Evolutionary conservation across 1,140 invertebrate genomes (phyloP).

Genomic region (Cylas formicarius): DNA sequence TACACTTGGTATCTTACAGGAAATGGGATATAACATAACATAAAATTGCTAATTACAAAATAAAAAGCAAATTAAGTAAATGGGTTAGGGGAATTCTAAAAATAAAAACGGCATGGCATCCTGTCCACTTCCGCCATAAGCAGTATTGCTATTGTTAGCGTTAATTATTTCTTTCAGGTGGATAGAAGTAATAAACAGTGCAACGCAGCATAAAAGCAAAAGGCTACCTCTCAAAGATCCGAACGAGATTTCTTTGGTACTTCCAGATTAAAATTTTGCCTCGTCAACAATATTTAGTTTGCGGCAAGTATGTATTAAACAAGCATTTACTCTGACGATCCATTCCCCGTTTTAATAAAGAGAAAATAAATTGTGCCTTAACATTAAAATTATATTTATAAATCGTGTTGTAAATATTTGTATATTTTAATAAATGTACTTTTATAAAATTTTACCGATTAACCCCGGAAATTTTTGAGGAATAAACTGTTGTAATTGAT

Average conservation of each 20-base stretch:
- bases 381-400: slow-evolving; percentile 7
- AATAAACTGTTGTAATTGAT: neutral
- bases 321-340: slow-evolving; percentile 4
- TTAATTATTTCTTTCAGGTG: slow-evolving; percentile 53
- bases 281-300: neutral
- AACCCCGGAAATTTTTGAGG: slow-evolving; percentile 1
- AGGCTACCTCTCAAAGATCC: slow-evolving; percentile 9
- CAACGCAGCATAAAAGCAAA: slow-evolving; percentile 44
- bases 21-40: too few species aligned
- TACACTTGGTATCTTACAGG: too few species aligned
- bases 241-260: slow-evolving; percentile 9
- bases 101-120: slow-evolving; percentile 1
- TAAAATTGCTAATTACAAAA: too few species aligned
- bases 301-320: neutral
- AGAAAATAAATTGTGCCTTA: slow-evolving; percentile 11
- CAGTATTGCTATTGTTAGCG: slow-evolving; percentile 14
- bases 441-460: too few species aligned
- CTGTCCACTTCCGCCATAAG: slow-evolving; percentile 1
- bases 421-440: too few species aligned
- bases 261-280: slow-evolving; percentile 5
- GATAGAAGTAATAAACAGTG: slow-evolving; percentile 70
- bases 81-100: too few species aligned
- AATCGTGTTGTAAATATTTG: too few species aligned
- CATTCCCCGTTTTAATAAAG: slow-evolving; percentile 13
- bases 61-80: too few species aligned